Evolutionary conservation across 2,888 invertebrate species (phyloP).

Genomic region (Melieria omissa): DNA sequence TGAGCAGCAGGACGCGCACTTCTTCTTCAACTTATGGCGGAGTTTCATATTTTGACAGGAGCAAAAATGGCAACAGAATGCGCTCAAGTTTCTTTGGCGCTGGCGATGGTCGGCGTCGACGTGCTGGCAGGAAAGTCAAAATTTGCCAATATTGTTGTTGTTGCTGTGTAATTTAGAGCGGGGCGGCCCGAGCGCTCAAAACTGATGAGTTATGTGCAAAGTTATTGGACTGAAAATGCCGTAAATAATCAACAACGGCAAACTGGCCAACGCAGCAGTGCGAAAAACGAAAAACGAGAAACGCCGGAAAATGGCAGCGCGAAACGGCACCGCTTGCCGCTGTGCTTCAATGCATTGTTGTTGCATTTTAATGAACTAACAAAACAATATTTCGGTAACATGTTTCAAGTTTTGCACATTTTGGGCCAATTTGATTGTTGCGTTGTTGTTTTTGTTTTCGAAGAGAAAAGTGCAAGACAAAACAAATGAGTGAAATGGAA

Average conservation of each 20-base stretch:
- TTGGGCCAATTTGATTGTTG: neutral
- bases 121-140: no score
- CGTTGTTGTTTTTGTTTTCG: neutral
- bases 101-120: neutral
- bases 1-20: neutral
- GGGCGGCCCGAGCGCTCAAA: conserved; percentile 1
- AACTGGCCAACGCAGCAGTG: conserved; percentile 6
- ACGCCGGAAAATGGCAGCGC: neutral
- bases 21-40: conserved; percentile 24
- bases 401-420: neutral
- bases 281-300: conserved; percentile 1
- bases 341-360: neutral
- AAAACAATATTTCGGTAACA: neutral
- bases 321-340: neutral
- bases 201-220: conserved; percentile 42
- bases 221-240: conserved; percentile 42
- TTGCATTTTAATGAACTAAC: conserved; percentile 22
- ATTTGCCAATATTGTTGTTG: no score
- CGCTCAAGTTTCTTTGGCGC: conserved; percentile 18
- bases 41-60: conserved; percentile 38
- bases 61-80: conserved; percentile 19
- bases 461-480: conserved; percentile 8
- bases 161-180: no score
- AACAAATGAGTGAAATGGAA: conserved; percentile 5
- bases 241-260: conserved; percentile 37